Evolutionary conservation across 2,113 vertebrate genomes (phyloP), one percentile per base, ranked within the genome.

Genomic region (Microtus oregoni): DNA sequence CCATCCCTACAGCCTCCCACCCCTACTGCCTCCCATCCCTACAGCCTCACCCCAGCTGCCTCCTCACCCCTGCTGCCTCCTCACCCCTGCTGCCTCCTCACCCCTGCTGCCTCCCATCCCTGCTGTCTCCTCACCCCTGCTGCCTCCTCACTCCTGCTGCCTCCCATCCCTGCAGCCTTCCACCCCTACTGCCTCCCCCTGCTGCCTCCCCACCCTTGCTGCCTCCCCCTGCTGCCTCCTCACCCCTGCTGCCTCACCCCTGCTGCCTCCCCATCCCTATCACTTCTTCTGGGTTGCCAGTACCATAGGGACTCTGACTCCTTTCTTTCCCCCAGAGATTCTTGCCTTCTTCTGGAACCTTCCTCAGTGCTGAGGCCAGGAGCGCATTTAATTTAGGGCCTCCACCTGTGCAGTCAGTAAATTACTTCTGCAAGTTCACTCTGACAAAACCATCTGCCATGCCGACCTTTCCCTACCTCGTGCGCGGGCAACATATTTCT

Each of bases 391-490:
- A 97, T 96, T 93, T 11, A 92, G 92, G 9, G 0, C 72, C 30
- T 88, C 96, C 58, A 2, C 95, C 89, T 95, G 50, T 86, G 24
- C 87, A 30, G 92, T 67, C 94, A n/a, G 96, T 89, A 76, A 97
- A 96, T 93, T 85, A 70, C 97, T 97, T 93, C 13, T 87, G 89
- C 91, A 38, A 28, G 88, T 97, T 96, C 77, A 22, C 77, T 61
- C 97, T 58, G 72, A 90, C 94, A 94, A 50, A 86, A 3, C 93
- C 2, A 0, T 96, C 97, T 97, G 94, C 96, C 92, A 89, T 5
- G 0, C 94, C 91, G 97, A 97, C 98, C 98, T 98, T 97, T 96
- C 78, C 58, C 55, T 95, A 93, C 90, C 91, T 95, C 12, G 3
- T 19, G 19, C 47, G 63, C n/a, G 38, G 68, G 91, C 50, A 87